These are phyloP conservation scores for Heterotis niloticus DNA, from an alignment of 2,113 vertebrate genomes.

Conservation along the genomic window DNA sequence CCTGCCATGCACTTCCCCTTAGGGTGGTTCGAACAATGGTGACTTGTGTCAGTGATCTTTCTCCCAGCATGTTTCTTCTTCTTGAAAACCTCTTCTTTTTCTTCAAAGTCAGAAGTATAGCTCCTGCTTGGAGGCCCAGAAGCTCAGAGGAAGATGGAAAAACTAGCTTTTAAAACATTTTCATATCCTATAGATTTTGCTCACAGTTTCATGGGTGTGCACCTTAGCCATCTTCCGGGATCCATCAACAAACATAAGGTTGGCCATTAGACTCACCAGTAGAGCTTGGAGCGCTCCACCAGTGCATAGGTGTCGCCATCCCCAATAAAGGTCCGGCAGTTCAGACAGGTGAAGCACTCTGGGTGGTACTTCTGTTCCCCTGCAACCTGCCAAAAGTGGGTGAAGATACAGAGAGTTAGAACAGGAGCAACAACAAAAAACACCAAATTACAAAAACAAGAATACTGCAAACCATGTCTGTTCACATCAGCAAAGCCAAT, in stretches of 20 bases:
- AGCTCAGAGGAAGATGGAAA: background rate
- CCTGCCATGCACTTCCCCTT: background rate
- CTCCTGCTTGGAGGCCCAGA: background rate
- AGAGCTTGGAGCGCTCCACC: slow-evolving; percentile 96
- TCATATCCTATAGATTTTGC: no score
- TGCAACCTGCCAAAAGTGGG: slow-evolving; percentile 70
- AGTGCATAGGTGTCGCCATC: slow-evolving; percentile 94
- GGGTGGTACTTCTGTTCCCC: slow-evolving; percentile 98
- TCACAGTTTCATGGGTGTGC: background rate
- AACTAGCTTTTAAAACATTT: background rate
- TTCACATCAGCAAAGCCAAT: background rate
- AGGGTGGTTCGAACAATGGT: background rate
- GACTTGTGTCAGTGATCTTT: background rate
- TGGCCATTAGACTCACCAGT: slow-evolving; percentile 72
- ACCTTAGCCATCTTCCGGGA: background rate
- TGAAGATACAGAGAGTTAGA: background rate
- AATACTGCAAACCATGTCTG: no score
- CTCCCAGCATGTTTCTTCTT: background rate
- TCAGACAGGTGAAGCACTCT: slow-evolving; percentile 92
- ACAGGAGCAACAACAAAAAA: background rate
- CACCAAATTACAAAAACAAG: background rate
- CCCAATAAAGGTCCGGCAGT: slow-evolving; percentile 83
- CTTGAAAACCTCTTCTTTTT: background rate
- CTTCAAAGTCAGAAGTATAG: background rate
- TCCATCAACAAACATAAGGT: background rate